These are phyloP conservation scores for Bombus consobrinus DNA, from an alignment of 1,140 invertebrate genomes.

Conservation along the genomic window DNA sequence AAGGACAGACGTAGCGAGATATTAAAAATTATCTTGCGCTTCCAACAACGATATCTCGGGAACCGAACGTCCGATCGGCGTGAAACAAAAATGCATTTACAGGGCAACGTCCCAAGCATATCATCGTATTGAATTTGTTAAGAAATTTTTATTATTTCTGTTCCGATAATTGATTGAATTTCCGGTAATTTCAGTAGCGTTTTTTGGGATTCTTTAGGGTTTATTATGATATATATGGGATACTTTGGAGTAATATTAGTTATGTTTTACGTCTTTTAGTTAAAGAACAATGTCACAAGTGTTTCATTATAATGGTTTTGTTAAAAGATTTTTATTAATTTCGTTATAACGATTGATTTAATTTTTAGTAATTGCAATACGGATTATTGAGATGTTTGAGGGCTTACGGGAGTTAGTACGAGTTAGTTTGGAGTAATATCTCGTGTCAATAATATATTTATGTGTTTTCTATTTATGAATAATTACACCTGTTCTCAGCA, in stretches of 20 bases:
- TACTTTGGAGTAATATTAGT: neutral
- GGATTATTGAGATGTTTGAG: neutral
- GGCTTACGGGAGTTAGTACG: neutral
- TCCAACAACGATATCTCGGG: slow-evolving; percentile 16
- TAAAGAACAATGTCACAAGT: neutral
- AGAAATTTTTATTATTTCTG: neutral
- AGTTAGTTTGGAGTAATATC: too few species aligned
- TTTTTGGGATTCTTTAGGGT: neutral
- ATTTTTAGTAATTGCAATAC: neutral
- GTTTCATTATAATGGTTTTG: neutral
- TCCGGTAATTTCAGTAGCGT: neutral
- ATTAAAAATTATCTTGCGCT: slow-evolving; percentile 14
- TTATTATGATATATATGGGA: neutral
- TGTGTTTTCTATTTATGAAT: too few species aligned
- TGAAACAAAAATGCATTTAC: neutral
- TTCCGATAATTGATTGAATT: neutral
- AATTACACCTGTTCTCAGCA: too few species aligned
- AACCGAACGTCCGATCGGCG: neutral
- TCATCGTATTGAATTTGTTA: fast-evolving
- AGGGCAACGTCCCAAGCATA: neutral
- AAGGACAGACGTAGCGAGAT: neutral
- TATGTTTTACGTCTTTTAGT: neutral
- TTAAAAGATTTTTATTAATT: neutral
- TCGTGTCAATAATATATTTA: too few species aligned
- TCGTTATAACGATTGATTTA: neutral